A percentile compares a stretch with the other conserved stretches of the same genome.
Conservation (phyloP, 2,888 invertebrate genomes). For the Cataglyphis cursor region DNA sequence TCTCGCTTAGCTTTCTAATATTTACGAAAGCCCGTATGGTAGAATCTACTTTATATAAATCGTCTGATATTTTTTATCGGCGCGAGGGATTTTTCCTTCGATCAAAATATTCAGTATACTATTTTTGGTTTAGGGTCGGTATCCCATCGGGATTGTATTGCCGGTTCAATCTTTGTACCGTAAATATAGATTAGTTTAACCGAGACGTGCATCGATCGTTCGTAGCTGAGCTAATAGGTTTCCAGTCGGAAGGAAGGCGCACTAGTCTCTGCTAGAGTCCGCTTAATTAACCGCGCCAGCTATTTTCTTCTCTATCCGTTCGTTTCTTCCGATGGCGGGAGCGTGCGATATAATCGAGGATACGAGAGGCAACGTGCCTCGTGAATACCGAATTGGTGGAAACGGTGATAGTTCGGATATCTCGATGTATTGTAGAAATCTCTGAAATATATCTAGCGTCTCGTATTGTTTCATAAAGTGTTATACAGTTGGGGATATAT, state of each 20-base stretch:
- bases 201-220: slow-evolving; percentile 49
- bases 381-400: slow-evolving; percentile 11
- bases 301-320: slow-evolving; percentile 50
- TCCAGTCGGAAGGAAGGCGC: slow-evolving; percentile 46
- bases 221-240: slow-evolving; percentile 54
- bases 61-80: slow-evolving; percentile 18
- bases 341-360: slow-evolving; percentile 35
- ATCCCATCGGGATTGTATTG: slow-evolving; percentile 39
- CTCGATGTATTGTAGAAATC: slow-evolving; percentile 17
- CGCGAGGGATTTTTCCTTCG: not conserved
- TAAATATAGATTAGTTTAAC: slow-evolving; percentile 57
- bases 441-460: not conserved
- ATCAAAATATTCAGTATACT: slow-evolving; percentile 23
- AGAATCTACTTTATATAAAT: slow-evolving; percentile 27
- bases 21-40: not conserved
- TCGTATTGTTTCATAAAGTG: not conserved
- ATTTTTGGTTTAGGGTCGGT: slow-evolving; percentile 27
- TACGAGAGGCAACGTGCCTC: not conserved
- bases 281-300: slow-evolving; percentile 55
- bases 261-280: slow-evolving; percentile 54
- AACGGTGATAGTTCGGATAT: slow-evolving; percentile 28
- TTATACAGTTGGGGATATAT: not conserved
- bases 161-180: slow-evolving; percentile 51
- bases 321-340: slow-evolving; percentile 42
- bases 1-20: not conserved